These are phyloP conservation scores for Eurytoma adleriae DNA, from an alignment of 2,888 invertebrate genomes.

Conservation along the genomic window DNA sequence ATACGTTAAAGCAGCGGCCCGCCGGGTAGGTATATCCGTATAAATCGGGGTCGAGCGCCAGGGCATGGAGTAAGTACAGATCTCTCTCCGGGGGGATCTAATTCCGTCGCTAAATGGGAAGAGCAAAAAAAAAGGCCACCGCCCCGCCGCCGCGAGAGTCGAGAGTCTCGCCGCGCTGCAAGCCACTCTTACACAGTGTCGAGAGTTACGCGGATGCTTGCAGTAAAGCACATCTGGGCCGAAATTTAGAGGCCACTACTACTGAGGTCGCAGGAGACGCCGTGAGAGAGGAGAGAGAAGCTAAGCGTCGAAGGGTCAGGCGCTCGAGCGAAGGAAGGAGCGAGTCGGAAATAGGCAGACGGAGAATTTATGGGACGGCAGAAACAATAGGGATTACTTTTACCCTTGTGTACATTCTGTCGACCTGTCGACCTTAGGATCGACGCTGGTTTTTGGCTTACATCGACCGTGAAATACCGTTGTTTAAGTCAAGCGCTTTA, in stretches of 20 bases:
- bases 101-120: conserved; percentile 51
- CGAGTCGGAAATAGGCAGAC: not conserved
- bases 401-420: conserved; percentile 38
- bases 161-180: conserved; percentile 6
- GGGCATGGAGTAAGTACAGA: conserved; percentile 42
- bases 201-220: conserved; percentile 32
- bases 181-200: conserved; percentile 1
- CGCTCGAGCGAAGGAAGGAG: not conserved
- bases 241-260: conserved; percentile 65
- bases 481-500: conserved; percentile 14
- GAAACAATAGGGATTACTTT: conserved; percentile 70
- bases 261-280: conserved; percentile 31
- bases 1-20: conserved; percentile 30
- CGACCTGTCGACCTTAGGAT: conserved; percentile 39
- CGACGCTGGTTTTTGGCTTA: conserved; percentile 39
- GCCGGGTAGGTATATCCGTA: conserved; percentile 36
- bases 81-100: conserved; percentile 43
- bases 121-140: conserved; percentile 15
- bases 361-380: conserved; percentile 68
- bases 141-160: not conserved
- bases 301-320: conserved; percentile 44
- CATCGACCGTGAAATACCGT: conserved; percentile 31
- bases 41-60: conserved; percentile 38
- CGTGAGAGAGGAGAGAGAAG: conserved; percentile 30
- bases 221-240: conserved; percentile 69